Base-by-base conservation (phyloP, 2,888 invertebrate genomes). In the Alloscopus bannaensis region DNA sequence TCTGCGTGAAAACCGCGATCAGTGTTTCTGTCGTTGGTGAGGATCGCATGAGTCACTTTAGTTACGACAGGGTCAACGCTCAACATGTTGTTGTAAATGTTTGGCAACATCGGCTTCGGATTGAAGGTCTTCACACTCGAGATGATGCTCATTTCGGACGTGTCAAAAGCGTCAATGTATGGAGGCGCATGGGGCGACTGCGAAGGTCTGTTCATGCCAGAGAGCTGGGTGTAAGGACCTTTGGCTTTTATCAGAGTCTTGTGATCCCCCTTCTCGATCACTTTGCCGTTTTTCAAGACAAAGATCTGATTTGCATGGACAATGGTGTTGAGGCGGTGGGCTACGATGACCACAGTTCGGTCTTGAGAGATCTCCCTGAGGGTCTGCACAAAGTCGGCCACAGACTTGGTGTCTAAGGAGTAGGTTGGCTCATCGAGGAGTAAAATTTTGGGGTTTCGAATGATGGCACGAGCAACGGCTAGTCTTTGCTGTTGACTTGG, bases 261-360 rank as follows among this genome's bases (percentile, higher is more conserved):
- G 57, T 82, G 82, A 47, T 52, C 62, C 11, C 82, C 82, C 28
- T 72, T 71, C 28, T 82, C 82, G 3, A 79, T 62, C 31, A 69
- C 57, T 40, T 45, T 60, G 18, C 82, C 82, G 13, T 62, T 66
- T 64, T 79, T 79, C 28, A 81, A 6, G 2, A 79, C 79, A 29
- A 42, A 81, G 18, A 81, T 81, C 22, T 36, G 50, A 24, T 79
- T 75, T 1, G 79, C 50, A 13, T 71, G 70, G 6, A 78, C 66
- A 20, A 75, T 52, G 1, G 79, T 76, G 8, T 73, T 24, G 0
- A 81, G 45, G 26, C 81, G 62, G 8, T 79, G 75, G 13, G 81
- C 75, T 2, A 79, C 76, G 3, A 71, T 18, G 40, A 81, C 62
- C 2, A 81, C 81, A 0, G 81, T 81, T 1, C 79, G 70, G 8